phyloP scores from a whole-genome alignment of 2,797 vertebrate species.

The Cottoperca gobio region DNA sequence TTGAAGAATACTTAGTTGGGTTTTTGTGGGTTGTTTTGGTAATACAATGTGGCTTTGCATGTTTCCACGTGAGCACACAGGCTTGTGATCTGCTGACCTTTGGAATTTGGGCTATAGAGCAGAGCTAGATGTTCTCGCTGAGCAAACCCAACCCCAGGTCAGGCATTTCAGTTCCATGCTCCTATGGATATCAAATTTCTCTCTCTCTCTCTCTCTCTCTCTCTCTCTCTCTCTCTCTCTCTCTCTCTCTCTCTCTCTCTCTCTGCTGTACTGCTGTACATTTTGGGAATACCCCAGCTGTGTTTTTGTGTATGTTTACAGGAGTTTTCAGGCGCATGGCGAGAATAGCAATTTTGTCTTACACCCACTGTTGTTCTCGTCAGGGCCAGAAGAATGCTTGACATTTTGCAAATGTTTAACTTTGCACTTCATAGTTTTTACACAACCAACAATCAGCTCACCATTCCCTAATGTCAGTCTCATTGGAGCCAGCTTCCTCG shows the following conservation, averaged over 20 bases:
- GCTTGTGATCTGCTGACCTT: slow-evolving; percentile 66
- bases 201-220: slow-evolving; percentile 14
- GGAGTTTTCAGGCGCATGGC: neutral
- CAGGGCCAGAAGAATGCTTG: neutral
- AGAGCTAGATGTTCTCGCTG: slow-evolving; percentile 45
- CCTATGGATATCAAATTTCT: slow-evolving; percentile 19
- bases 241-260: slow-evolving; percentile 9
- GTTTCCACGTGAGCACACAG: slow-evolving; percentile 38
- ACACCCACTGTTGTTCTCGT: slow-evolving; percentile 4
- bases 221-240: neutral
- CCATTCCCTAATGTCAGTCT: slow-evolving; percentile 29
- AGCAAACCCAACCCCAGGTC: slow-evolving; percentile 71
- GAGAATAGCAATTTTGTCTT: neutral
- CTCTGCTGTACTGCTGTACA: slow-evolving; percentile 63
- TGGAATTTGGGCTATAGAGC: slow-evolving; percentile 65
- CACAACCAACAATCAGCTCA: slow-evolving; percentile 12
- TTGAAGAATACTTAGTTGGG: neutral
- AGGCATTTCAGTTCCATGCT: slow-evolving; percentile 39
- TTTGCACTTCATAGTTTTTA: slow-evolving; percentile 28
- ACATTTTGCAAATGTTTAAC: slow-evolving; percentile 30
- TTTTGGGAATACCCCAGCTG: slow-evolving; percentile 53
- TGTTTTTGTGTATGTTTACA: slow-evolving; percentile 19
- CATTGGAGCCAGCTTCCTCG: slow-evolving; percentile 40
- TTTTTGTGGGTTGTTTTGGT: slow-evolving; percentile 9
- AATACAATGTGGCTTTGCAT: slow-evolving; percentile 4